Evolutionary conservation across 1,140 invertebrate genomes (phyloP).

Genomic region (Anoplophora glabripennis): DNA sequence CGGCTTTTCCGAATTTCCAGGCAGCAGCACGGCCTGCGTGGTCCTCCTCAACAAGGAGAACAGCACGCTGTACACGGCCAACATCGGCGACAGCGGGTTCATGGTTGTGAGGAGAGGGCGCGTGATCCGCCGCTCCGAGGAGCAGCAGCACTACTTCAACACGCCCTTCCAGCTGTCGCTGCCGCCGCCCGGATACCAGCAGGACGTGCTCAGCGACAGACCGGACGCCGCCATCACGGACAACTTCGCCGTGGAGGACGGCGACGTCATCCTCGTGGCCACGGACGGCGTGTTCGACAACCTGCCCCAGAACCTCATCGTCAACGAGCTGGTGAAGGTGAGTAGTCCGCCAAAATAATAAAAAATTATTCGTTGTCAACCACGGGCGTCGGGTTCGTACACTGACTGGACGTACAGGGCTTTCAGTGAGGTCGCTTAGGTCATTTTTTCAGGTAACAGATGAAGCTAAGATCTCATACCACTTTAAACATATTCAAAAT

Average conservation of each 20-base stretch:
- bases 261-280: slow-evolving; percentile 92
- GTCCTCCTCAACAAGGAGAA: slow-evolving; percentile 88
- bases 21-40: slow-evolving; percentile 96
- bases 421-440: too few species aligned
- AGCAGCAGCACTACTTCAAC: slow-evolving; percentile 98
- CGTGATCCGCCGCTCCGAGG: slow-evolving; percentile 87
- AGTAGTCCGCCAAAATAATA: neutral
- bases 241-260: slow-evolving; percentile 88
- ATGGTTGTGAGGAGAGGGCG: slow-evolving; percentile 84
- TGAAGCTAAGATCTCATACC: too few species aligned
- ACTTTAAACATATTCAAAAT: too few species aligned
- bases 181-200: slow-evolving; percentile 83
- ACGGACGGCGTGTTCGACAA: slow-evolving; percentile 99
- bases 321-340: slow-evolving; percentile 72
- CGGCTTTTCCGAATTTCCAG: slow-evolving; percentile 54
- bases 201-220: slow-evolving; percentile 83
- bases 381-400: too few species aligned
- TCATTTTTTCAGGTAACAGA: too few species aligned
- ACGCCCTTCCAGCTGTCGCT: slow-evolving; percentile 95
- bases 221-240: slow-evolving; percentile 88
- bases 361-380: too few species aligned
- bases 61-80: slow-evolving; percentile 87
- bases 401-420: too few species aligned
- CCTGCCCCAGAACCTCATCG: slow-evolving; percentile 84
- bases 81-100: slow-evolving; percentile 98